Percentiles rank a stretch among this genome's conserved stretches.
Evolutionary conservation across 2,888 invertebrate genomes (phyloP).

Genomic region (Eucriotettix oculatus): DNA sequence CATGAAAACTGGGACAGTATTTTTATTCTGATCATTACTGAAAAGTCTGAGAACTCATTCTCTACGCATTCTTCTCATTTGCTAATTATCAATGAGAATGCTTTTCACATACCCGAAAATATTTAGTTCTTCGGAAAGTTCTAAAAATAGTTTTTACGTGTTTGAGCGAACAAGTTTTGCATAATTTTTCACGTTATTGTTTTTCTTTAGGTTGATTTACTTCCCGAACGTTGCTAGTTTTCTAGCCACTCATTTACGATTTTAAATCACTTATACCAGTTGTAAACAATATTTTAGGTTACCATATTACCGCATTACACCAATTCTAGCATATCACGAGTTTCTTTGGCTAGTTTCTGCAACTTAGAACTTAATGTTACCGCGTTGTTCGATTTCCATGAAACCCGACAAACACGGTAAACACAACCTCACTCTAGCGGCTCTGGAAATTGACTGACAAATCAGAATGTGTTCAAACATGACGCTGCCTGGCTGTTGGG

Average conservation of each 20-base stretch:
- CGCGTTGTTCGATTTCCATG: too few species aligned
- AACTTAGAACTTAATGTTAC: too few species aligned
- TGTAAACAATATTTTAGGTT: neutral
- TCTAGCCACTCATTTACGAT: neutral
- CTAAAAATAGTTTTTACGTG: neutral
- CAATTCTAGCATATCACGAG: neutral
- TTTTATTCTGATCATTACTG: neutral
- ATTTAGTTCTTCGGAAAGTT: neutral
- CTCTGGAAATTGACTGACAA: too few species aligned
- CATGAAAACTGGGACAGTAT: neutral
- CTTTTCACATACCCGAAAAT: neutral
- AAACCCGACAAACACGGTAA: too few species aligned
- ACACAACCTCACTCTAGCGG: too few species aligned
- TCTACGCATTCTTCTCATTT: neutral
- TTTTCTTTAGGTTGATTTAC: neutral
- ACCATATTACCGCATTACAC: neutral
- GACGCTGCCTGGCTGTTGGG: too few species aligned
- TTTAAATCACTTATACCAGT: neutral
- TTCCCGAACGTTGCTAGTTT: neutral
- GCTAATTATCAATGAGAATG: neutral
- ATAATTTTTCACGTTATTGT: neutral
- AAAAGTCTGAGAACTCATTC: neutral
- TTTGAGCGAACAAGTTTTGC: neutral
- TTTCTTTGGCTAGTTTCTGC: neutral
- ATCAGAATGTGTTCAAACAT: too few species aligned